Evolutionary conservation across 2,888 invertebrate genomes (phyloP).

Genomic region (Octonoba sinensis): DNA sequence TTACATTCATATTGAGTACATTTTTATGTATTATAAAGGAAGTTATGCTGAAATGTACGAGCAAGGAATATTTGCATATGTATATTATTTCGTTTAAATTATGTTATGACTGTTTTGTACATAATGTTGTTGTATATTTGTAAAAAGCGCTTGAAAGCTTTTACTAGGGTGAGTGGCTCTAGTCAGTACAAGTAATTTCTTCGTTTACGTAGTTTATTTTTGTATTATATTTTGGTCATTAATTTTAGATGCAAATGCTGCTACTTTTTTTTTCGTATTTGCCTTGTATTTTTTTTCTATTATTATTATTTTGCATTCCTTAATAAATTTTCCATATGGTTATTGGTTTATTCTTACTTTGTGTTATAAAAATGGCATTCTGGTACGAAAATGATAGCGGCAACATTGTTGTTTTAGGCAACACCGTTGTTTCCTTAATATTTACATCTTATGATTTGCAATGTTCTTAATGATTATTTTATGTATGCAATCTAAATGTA

Average conservation of each 20-base stretch:
- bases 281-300: background rate
- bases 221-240: background rate
- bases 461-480: too few relatives aligned
- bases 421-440: too few relatives aligned
- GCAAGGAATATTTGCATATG: too few relatives aligned
- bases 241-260: background rate
- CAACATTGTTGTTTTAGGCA: too few relatives aligned
- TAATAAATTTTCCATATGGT: conserved; percentile 25
- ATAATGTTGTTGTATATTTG: conserved; percentile 33
- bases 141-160: conserved; percentile 43
- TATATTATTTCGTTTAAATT: background rate
- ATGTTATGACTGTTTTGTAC: background rate
- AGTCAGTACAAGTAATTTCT: conserved; percentile 18
- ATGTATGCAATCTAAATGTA: too few relatives aligned
- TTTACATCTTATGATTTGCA: too few relatives aligned
- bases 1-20: too few relatives aligned
- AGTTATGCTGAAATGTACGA: too few relatives aligned
- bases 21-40: too few relatives aligned
- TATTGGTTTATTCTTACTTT: background rate
- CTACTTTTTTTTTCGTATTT: too few relatives aligned
- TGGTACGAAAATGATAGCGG: too few relatives aligned
- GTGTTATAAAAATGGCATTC: too few relatives aligned
- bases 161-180: conserved; percentile 57
- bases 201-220: background rate
- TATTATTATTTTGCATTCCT: conserved; percentile 30